phyloP scores from a whole-genome alignment of 2,888 invertebrate species.

The Leucania comma region DNA sequence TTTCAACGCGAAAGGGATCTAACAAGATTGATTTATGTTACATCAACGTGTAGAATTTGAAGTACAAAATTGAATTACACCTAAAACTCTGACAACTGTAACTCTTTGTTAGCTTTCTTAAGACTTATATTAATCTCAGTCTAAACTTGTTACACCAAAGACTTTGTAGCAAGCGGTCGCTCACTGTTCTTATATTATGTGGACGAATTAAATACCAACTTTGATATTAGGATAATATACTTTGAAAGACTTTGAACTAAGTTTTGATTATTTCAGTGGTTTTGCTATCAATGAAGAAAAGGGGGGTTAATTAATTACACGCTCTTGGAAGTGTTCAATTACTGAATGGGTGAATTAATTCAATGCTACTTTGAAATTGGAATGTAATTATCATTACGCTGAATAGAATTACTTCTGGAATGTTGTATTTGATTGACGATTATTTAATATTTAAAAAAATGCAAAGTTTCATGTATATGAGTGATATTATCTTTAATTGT shows the following conservation, averaged over 20 bases:
- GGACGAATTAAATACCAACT: constrained; percentile 27
- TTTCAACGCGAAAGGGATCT: constrained; percentile 29
- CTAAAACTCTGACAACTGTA: constrained; percentile 26
- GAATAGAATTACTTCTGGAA: constrained; percentile 26
- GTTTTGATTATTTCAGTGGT: constrained; percentile 48
- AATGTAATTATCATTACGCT: constrained; percentile 20
- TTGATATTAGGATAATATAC: constrained; percentile 31
- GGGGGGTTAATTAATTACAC: constrained; percentile 53
- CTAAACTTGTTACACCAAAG: constrained; percentile 23
- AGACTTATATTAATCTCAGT: constrained; percentile 33
- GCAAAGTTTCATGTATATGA: too few relatives aligned
- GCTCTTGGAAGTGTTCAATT: constrained; percentile 28
- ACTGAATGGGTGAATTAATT: constrained; percentile 41
- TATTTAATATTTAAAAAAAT: too few relatives aligned
- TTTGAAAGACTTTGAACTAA: constrained; percentile 28
- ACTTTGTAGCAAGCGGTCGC: constrained; percentile 6
- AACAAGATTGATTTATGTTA: constrained; percentile 50
- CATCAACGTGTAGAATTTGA: constrained; percentile 27
- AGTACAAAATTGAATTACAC: constrained; percentile 43
- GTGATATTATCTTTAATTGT: background rate
- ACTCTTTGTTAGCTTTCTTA: constrained; percentile 39
- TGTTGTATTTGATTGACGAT: constrained; percentile 8
- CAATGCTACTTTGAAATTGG: constrained; percentile 29
- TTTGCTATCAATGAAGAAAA: constrained; percentile 30
- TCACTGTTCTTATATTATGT: constrained; percentile 8